Evolutionary conservation across 1,140 invertebrate species (phyloP).

Genomic region (Thereuonema tuberculata): DNA sequence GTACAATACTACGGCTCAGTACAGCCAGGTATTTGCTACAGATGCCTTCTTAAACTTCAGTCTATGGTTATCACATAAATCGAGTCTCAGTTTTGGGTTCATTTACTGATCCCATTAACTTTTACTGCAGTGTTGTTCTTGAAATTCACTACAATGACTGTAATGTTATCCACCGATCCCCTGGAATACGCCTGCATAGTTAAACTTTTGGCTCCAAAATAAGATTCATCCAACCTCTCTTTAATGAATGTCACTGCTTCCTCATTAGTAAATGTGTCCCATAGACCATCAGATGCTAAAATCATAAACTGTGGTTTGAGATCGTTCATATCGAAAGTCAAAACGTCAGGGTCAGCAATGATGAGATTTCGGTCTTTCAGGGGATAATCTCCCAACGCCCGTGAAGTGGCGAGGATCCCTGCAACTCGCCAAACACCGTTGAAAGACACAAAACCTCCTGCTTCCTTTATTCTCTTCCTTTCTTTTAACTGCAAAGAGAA

Average conservation of each 20-base stretch:
- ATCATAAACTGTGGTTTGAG: constrained; percentile 78
- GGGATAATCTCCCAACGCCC: constrained; percentile 88
- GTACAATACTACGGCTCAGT: too few relatives aligned
- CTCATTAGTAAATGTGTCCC: constrained; percentile 90
- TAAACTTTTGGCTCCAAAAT: constrained; percentile 77
- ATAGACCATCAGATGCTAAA: constrained; percentile 85
- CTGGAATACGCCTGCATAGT: constrained; percentile 77
- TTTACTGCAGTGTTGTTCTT: constrained; percentile 36
- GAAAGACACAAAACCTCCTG: constrained; percentile 84
- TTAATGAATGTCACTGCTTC: constrained; percentile 79
- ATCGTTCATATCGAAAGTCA: constrained; percentile 62
- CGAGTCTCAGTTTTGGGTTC: too few relatives aligned
- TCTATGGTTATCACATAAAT: too few relatives aligned
- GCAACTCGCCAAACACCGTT: constrained; percentile 94
- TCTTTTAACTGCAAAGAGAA: constrained; percentile 53
- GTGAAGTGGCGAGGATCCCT: constrained; percentile 85
- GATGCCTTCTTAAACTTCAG: too few relatives aligned
- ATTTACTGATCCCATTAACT: background rate
- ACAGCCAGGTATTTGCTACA: too few relatives aligned
- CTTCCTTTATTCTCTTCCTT: constrained; percentile 72
- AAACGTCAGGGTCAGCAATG: constrained; percentile 87
- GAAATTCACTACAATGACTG: constrained; percentile 81
- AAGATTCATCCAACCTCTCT: constrained; percentile 62
- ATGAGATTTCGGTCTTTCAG: constrained; percentile 85
- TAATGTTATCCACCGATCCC: constrained; percentile 90